phyloP scores from a whole-genome alignment of 2,888 invertebrate genomes.

The Protophormia terraenovae region DNA sequence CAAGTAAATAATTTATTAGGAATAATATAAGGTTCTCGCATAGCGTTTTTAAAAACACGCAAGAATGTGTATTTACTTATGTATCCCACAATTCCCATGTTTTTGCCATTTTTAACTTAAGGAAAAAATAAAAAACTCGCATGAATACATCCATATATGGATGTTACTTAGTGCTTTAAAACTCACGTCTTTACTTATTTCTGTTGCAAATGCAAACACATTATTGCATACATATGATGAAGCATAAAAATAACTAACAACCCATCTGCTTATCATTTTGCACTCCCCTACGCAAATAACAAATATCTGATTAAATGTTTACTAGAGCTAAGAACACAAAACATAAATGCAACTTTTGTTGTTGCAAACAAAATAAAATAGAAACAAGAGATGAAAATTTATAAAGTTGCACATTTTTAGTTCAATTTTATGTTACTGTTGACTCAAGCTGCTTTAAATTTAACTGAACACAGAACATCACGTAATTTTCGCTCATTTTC shows the following conservation, averaged over 20 bases:
- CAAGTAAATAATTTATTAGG: too few species aligned
- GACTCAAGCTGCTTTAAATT: background rate
- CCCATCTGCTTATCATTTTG: background rate
- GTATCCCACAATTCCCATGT: background rate
- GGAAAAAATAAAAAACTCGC: too few species aligned
- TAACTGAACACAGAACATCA: slow-evolving; percentile 39
- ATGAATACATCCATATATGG: slow-evolving; percentile 3
- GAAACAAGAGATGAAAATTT: slow-evolving; percentile 48
- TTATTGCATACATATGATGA: background rate
- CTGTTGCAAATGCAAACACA: slow-evolving; percentile 10
- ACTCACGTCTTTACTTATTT: background rate
- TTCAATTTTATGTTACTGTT: slow-evolving; percentile 44
- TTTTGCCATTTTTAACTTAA: slow-evolving; percentile 40
- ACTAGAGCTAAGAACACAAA: background rate
- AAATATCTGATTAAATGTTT: slow-evolving; percentile 31
- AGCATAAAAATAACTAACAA: background rate
- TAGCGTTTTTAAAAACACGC: background rate
- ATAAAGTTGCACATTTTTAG: slow-evolving; percentile 53
- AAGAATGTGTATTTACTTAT: background rate
- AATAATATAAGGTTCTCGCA: too few species aligned
- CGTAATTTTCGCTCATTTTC: slow-evolving; percentile 59
- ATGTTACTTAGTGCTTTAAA: background rate
- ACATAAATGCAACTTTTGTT: slow-evolving; percentile 28
- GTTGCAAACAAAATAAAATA: slow-evolving; percentile 12
- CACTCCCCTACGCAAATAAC: background rate